Conservation (phyloP, 2,888 invertebrate genomes). For the Cistogaster globosa region DNA sequence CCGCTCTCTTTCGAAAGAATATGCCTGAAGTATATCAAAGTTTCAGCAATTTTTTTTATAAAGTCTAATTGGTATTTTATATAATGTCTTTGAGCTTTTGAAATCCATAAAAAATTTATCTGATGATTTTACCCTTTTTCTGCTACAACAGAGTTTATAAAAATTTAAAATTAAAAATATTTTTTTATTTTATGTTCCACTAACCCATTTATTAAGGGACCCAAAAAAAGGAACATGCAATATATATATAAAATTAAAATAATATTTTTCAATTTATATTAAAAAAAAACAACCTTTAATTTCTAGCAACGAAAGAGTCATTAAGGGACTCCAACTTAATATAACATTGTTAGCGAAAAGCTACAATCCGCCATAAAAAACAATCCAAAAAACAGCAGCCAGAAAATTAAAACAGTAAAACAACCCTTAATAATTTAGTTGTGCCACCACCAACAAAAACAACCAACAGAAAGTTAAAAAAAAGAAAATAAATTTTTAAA, state of each 20-base stretch:
- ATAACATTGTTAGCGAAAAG: conserved; percentile 29
- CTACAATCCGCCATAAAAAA: conserved; percentile 15
- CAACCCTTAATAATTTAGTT: conserved; percentile 66
- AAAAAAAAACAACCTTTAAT: conserved; percentile 57
- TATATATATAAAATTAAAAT: conserved; percentile 74
- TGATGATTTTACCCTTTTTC: too few relatives aligned
- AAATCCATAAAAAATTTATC: too few relatives aligned
- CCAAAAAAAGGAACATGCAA: conserved; percentile 54
- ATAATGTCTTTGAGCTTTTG: too few relatives aligned
- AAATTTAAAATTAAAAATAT: not conserved
- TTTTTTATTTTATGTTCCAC: conserved; percentile 15
- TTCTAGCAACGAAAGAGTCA: conserved; percentile 77
- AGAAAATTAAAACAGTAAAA: conserved; percentile 51
- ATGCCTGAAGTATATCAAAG: too few relatives aligned
- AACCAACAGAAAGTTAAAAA: not conserved
- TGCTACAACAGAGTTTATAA: not conserved
- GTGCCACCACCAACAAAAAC: conserved; percentile 26
- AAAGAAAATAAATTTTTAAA: conserved; percentile 7
- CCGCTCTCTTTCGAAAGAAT: too few relatives aligned
- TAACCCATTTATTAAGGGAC: conserved; percentile 47
- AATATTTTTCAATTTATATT: conserved; percentile 74
- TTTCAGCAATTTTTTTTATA: too few relatives aligned
- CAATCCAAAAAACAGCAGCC: not conserved
- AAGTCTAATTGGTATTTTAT: too few relatives aligned
- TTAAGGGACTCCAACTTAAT: conserved; percentile 76